Evolutionary conservation across 1,140 invertebrate genomes (phyloP).

Genomic region (Bombus sibiricus): DNA sequence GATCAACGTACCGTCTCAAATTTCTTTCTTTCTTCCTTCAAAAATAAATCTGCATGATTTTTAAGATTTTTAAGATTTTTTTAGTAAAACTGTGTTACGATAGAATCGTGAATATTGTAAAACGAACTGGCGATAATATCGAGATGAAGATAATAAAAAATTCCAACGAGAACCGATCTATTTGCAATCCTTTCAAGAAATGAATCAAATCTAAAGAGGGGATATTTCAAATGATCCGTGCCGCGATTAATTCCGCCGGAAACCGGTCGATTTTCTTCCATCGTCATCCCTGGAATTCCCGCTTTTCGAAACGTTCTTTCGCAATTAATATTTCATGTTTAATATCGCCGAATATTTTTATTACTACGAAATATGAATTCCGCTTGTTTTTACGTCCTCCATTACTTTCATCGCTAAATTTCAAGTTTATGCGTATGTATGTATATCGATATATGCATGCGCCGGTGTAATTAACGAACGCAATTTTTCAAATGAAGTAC

Average conservation of each 20-base stretch:
- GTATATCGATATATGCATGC: background rate
- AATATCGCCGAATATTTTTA: constrained; percentile 33
- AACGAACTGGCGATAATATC: constrained; percentile 16
- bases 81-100: background rate
- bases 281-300: background rate
- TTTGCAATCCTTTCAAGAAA: constrained; percentile 50
- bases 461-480: background rate
- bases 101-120: constrained; percentile 46
- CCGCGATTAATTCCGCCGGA: constrained; percentile 33
- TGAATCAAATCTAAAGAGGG: constrained; percentile 20
- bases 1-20: too few species aligned
- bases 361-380: constrained; percentile 1
- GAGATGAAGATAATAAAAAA: constrained; percentile 42
- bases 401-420: background rate
- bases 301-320: constrained; percentile 16
- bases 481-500: background rate
- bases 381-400: background rate
- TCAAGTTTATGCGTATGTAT: background rate
- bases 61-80: background rate
- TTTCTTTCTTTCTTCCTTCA: too few species aligned
- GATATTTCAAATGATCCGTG: constrained; percentile 29
- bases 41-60: background rate
- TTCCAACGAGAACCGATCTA: constrained; percentile 25
- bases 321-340: constrained; percentile 45
- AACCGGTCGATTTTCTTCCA: background rate